phyloP scores from a whole-genome alignment of 1,140 invertebrate species.

The Psilanteris sp. region DNA sequence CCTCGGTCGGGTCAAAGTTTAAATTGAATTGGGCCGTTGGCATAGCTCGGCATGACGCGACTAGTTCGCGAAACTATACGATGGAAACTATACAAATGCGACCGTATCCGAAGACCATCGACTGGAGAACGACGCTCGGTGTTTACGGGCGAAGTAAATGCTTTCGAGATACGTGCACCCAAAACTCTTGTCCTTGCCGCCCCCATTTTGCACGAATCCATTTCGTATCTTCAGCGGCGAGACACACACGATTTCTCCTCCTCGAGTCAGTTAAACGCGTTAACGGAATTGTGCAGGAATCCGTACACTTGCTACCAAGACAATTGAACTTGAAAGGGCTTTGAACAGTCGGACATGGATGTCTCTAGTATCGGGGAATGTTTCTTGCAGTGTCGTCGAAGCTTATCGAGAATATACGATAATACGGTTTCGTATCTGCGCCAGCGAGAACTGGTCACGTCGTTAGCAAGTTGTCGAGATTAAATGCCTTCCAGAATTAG shows the following conservation, averaged over 20 bases:
- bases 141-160: slow-evolving; percentile 76
- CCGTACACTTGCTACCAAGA: slow-evolving; percentile 50
- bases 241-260: slow-evolving; percentile 55
- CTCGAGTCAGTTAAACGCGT: slow-evolving; percentile 54
- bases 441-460: slow-evolving; percentile 76
- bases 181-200: slow-evolving; percentile 4
- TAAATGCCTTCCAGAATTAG: slow-evolving; percentile 79
- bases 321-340: slow-evolving; percentile 60
- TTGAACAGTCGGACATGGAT: slow-evolving; percentile 61
- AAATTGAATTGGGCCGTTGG: slow-evolving; percentile 79
- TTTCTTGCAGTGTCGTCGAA: slow-evolving; percentile 74
- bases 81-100: slow-evolving; percentile 70
- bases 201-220: slow-evolving; percentile 49
- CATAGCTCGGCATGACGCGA: slow-evolving; percentile 68
- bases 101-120: slow-evolving; percentile 78
- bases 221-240: slow-evolving; percentile 57
- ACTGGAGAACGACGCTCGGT: slow-evolving; percentile 75
- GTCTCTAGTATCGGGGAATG: slow-evolving; percentile 65
- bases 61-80: slow-evolving; percentile 77
- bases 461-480: slow-evolving; percentile 80
- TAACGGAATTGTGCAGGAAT: slow-evolving; percentile 53
- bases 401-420: slow-evolving; percentile 78
- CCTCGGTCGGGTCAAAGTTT: slow-evolving; percentile 72
- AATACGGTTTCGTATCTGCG: slow-evolving; percentile 62
- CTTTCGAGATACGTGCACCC: slow-evolving; percentile 71